Conservation (phyloP, 2,113 vertebrate genomes). For the Corythaeola cristata region DNA sequence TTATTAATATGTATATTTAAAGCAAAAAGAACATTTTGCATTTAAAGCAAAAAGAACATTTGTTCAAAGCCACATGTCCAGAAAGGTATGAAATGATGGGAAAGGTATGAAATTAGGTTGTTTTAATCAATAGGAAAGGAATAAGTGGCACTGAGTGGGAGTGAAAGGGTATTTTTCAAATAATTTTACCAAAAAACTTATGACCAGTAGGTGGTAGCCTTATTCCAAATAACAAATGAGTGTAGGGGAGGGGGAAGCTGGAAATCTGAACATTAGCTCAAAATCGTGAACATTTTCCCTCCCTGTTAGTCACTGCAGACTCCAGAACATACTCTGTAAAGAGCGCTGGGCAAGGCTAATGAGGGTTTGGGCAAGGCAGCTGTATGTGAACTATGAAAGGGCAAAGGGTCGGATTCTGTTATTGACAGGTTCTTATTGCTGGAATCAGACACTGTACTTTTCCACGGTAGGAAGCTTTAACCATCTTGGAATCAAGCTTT, state of each 20-base stretch:
- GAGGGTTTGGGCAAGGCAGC: background rate
- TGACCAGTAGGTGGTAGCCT: constrained; percentile 39
- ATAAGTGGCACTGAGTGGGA: background rate
- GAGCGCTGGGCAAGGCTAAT: background rate
- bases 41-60: background rate
- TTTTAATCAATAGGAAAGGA: background rate
- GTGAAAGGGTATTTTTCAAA: background rate
- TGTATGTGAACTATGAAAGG: background rate
- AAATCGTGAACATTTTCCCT: background rate
- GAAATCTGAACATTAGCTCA: background rate
- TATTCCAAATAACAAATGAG: background rate
- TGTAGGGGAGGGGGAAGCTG: too few species aligned
- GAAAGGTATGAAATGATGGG: background rate
- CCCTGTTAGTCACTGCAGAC: background rate
- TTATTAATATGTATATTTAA: background rate
- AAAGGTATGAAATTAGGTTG: background rate
- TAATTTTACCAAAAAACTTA: background rate
- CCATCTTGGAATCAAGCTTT: background rate
- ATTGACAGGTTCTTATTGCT: background rate
- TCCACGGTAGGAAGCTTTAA: background rate
- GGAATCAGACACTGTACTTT: background rate
- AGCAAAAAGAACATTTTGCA: background rate
- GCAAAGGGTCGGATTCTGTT: background rate
- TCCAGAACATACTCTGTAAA: background rate
- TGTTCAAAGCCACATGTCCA: background rate